Evolutionary conservation across 2,888 invertebrate species (phyloP).

Genomic region (Ectemnius cavifrons): DNA sequence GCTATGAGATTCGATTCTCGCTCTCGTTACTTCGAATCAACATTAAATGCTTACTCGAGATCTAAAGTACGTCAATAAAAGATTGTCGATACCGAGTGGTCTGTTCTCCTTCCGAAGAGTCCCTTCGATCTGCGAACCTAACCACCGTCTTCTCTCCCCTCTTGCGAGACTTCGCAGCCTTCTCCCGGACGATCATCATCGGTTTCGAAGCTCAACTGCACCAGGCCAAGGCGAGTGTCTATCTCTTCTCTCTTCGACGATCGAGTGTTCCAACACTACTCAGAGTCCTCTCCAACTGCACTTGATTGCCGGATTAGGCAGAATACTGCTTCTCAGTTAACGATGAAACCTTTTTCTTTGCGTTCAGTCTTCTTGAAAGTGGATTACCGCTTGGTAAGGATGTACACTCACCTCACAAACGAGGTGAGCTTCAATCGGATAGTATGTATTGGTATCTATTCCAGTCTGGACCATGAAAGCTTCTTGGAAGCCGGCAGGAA

Average conservation of each 20-base stretch:
- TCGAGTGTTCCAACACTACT: neutral
- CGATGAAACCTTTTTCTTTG: constrained; percentile 23
- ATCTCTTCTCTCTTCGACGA: constrained; percentile 18
- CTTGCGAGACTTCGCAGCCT: constrained; percentile 16
- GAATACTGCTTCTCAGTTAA: constrained; percentile 22
- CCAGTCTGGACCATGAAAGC: neutral
- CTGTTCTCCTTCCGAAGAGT: constrained; percentile 57
- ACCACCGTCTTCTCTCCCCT: constrained; percentile 50
- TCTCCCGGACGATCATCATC: neutral
- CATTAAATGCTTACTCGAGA: constrained; percentile 62
- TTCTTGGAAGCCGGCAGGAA: neutral
- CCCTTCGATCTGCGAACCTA: constrained; percentile 59
- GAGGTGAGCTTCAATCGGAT: constrained; percentile 5
- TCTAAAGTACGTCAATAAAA: constrained; percentile 67
- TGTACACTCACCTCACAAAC: neutral
- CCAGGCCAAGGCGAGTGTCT: constrained; percentile 17
- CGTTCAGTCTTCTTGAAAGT: constrained; percentile 37
- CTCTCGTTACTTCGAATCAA: constrained; percentile 41
- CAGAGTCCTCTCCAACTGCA: neutral
- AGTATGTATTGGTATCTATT: constrained; percentile 4
- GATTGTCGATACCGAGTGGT: constrained; percentile 74
- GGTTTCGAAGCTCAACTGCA: constrained; percentile 9
- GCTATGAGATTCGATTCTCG: constrained; percentile 47
- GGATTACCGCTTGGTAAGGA: constrained; percentile 12
- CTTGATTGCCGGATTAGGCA: constrained; percentile 16